These are phyloP conservation scores for Malthinus flaveolus DNA, from an alignment of 2,888 invertebrate species.

Conservation along the genomic window DNA sequence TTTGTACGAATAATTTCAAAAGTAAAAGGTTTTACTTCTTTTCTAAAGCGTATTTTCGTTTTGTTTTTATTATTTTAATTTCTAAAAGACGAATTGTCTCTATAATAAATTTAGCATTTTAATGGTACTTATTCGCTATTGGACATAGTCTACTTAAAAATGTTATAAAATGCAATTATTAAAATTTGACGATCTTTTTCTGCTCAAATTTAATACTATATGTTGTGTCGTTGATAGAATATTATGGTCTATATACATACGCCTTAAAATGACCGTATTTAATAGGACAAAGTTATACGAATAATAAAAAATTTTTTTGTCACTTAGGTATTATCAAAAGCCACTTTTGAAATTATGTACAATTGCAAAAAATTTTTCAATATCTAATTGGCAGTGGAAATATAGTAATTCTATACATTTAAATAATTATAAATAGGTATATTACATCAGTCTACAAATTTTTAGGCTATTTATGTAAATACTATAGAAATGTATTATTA, in stretches of 20 bases:
- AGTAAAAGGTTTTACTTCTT: neutral
- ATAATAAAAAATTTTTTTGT: neutral
- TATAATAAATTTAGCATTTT: too few species aligned
- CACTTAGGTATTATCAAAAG: neutral
- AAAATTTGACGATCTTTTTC: neutral
- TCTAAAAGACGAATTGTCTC: too few species aligned
- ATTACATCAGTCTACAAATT: constrained; percentile 32
- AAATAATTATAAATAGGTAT: constrained; percentile 26
- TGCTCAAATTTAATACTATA: neutral
- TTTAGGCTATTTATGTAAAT: constrained; percentile 12
- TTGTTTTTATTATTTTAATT: too few species aligned
- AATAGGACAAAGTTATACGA: too few species aligned
- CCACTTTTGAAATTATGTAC: constrained; percentile 10
- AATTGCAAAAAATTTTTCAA: constrained; percentile 15
- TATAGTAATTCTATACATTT: constrained; percentile 34
- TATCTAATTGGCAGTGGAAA: constrained; percentile 36
- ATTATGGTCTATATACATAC: neutral
- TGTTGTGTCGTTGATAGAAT: neutral
- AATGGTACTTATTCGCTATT: too few species aligned
- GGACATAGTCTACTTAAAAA: too few species aligned
- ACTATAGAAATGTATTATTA: neutral
- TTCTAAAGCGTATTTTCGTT: too few species aligned
- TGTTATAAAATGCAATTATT: neutral
- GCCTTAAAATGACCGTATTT: too few species aligned
- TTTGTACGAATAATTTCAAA: neutral